A percentile compares a stretch with the other conserved stretches of the same genome.
phyloP scores from a whole-genome alignment of 2,113 vertebrate genomes.

The Lampris megalopsis region DNA sequence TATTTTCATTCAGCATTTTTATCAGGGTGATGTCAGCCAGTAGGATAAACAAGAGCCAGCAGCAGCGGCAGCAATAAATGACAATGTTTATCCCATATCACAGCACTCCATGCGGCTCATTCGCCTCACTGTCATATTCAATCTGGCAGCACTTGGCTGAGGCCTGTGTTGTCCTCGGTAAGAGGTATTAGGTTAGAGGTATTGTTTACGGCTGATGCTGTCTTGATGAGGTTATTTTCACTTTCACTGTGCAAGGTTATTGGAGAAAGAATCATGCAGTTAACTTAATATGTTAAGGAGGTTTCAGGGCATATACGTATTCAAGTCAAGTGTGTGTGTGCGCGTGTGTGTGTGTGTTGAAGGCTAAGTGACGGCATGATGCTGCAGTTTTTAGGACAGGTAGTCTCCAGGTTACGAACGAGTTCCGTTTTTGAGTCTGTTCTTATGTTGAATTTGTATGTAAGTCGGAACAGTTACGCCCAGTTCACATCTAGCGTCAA shows the following conservation, averaged over 20 bases:
- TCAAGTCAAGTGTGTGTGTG: neutral
- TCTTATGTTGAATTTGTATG: too few relatives aligned
- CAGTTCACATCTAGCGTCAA: too few relatives aligned
- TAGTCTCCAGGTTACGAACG: too few relatives aligned
- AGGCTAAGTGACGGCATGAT: neutral
- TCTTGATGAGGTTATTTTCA: slow-evolving; percentile 26
- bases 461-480: too few relatives aligned
- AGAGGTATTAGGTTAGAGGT: neutral
- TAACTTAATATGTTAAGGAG: neutral
- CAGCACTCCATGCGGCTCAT: slow-evolving; percentile 11
- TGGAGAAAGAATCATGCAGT: neutral
- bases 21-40: slow-evolving; percentile 14
- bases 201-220: neutral
- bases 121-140: slow-evolving; percentile 37
- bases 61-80: slow-evolving; percentile 4
- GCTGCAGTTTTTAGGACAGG: neutral
- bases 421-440: too few relatives aligned
- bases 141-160: neutral
- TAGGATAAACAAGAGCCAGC: slow-evolving; percentile 16
- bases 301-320: too few relatives aligned
- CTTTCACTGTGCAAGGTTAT: slow-evolving; percentile 9
- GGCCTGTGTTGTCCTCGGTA: slow-evolving; percentile 11
- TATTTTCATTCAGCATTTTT: slow-evolving; percentile 12
- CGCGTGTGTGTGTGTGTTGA: neutral
- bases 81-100: slow-evolving; percentile 12